These are phyloP conservation scores for Sicus ferrugineus DNA, from an alignment of 2,888 invertebrate genomes.

Conservation along the genomic window DNA sequence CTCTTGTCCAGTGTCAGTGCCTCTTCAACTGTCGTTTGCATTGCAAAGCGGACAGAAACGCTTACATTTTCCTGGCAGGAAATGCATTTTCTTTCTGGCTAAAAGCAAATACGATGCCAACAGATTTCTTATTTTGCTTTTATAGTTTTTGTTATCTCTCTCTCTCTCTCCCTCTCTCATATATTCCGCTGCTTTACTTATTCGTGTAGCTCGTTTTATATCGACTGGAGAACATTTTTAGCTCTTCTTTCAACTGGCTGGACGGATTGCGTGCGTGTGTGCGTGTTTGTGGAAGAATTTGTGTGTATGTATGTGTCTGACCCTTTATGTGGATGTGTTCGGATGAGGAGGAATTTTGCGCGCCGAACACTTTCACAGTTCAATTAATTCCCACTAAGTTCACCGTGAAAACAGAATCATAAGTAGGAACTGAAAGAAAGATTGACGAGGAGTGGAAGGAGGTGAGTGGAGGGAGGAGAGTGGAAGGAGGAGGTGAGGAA, in stretches of 20 bases:
- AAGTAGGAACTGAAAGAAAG: background rate
- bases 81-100: constrained; percentile 49
- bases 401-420: too few species aligned
- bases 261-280: background rate
- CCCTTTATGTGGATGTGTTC: too few species aligned
- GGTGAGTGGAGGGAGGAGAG: background rate
- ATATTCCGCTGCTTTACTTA: background rate
- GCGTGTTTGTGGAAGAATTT: constrained; percentile 12
- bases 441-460: background rate
- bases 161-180: background rate
- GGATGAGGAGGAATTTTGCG: too few species aligned
- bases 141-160: background rate
- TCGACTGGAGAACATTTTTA: background rate
- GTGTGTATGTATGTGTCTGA: too few species aligned
- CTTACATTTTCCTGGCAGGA: constrained; percentile 57
- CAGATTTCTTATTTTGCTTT: background rate
- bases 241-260: background rate
- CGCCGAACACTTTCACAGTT: too few species aligned
- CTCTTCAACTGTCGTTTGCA: constrained; percentile 43
- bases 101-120: constrained; percentile 23
- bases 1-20: constrained; percentile 17
- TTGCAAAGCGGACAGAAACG: constrained; percentile 48
- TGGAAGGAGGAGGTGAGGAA: background rate
- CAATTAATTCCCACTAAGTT: too few species aligned
- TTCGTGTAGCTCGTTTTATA: background rate